Conservation (phyloP, 2,888 invertebrate genomes). For the Catocala nupta region DNA sequence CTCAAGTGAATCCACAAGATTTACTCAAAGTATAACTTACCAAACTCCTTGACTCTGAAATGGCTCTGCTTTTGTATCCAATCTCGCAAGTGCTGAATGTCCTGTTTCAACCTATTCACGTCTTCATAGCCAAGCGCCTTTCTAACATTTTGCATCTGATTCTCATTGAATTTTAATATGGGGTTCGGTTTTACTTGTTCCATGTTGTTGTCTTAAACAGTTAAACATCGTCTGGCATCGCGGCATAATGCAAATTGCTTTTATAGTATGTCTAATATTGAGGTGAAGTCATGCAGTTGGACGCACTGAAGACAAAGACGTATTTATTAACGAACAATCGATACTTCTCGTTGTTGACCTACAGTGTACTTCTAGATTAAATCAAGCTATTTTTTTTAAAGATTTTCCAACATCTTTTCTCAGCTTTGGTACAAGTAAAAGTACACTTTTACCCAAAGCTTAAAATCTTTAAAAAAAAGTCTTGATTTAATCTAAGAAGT, state of each 20-base stretch:
- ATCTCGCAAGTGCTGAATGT: constrained; percentile 36
- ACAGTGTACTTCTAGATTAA: too few species aligned
- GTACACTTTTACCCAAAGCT: too few species aligned
- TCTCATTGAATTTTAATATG: constrained; percentile 24
- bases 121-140: constrained; percentile 38
- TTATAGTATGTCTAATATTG: constrained; percentile 5
- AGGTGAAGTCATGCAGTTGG: too few species aligned
- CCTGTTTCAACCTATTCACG: constrained; percentile 33
- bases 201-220: background rate
- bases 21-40: constrained; percentile 12
- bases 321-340: too few species aligned
- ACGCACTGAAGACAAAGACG: too few species aligned
- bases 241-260: background rate
- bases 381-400: too few species aligned
- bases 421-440: too few species aligned
- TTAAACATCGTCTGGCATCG: background rate
- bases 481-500: too few species aligned
- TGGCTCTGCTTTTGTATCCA: constrained; percentile 46
- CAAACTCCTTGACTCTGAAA: constrained; percentile 42
- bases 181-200: constrained; percentile 8
- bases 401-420: too few species aligned
- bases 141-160: constrained; percentile 42
- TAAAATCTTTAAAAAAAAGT: too few species aligned
- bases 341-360: too few species aligned
- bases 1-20: too few species aligned